Base-by-base conservation (phyloP, 1,140 invertebrate species). In the Pseudomyrmex flavicornis region DNA sequence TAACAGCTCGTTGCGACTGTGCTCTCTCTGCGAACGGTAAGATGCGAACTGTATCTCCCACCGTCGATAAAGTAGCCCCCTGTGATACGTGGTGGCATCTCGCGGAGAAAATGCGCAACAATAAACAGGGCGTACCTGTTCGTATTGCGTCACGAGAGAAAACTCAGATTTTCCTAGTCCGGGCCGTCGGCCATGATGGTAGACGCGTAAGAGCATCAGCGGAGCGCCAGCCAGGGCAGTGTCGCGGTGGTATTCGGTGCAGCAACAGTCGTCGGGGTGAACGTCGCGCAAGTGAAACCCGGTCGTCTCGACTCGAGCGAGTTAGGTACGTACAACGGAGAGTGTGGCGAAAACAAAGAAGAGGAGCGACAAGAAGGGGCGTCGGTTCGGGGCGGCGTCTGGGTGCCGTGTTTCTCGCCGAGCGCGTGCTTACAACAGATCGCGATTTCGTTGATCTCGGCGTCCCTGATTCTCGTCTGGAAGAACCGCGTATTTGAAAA, bases 121-220 rank as follows among this genome's bases (percentile, higher is more conserved):
- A 35, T 15, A 15, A 84, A 17, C 59, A 44, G 89, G 89, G 86
- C 84, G 87, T 91, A 74, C 83, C 85, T 83, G 79, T 58, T 65
- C 83, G 84, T 35, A 88, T 90, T 91, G 89, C 90, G 90, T 91
- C 90, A 91, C 83, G 84, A 87, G 89, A 89, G 89, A 90, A 91
- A 35, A 90, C 85, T 85, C 75, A 62, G 80, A 82, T 90, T 90
- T 89, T 90, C 84, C 88, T 74, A 84, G 52, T 75, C 46, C 35
- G 35, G 5, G 72, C 75, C 50, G 69, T 83, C 84, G 70, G 77
- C 90, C 88, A 91, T 91, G 70, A 90, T 88, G 84, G 84, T 73
- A 74, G 65, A 17, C 63, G 88, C 85, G 88, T 84, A 91, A 75
- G 66, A 83, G 87, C 26, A 85, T 83, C 8, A n/a, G 61, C 9